These are phyloP conservation scores for Acrobasis repandana DNA, from an alignment of 2,888 invertebrate genomes.

Conservation along the genomic window DNA sequence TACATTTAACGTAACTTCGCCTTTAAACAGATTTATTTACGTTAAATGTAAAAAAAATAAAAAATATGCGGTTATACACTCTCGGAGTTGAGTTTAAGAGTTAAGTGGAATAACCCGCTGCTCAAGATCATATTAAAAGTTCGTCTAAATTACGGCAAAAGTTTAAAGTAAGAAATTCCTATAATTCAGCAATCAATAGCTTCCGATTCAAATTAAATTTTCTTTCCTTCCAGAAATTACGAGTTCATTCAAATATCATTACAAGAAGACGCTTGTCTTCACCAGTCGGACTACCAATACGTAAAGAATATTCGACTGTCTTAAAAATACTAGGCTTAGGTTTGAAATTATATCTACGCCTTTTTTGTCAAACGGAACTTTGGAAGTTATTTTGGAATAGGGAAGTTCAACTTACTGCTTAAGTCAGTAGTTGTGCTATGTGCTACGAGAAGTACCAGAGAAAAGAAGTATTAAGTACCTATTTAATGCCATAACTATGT, in stretches of 20 bases:
- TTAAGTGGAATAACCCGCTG: too few relatives aligned
- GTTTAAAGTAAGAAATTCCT: background rate
- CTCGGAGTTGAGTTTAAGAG: too few relatives aligned
- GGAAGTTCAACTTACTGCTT: too few relatives aligned
- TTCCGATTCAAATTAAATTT: constrained; percentile 10
- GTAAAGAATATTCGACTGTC: background rate
- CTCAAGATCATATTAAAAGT: constrained; percentile 7
- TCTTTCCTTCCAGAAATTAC: constrained; percentile 6
- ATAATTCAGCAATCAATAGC: constrained; percentile 12
- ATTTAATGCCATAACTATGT: too few relatives aligned
- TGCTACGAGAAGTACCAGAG: too few relatives aligned
- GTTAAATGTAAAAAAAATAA: too few relatives aligned
- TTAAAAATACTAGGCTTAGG: background rate
- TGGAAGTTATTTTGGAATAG: too few relatives aligned
- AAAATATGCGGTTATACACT: too few relatives aligned
- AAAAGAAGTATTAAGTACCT: too few relatives aligned
- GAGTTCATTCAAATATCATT: background rate
- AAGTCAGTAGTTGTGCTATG: too few relatives aligned
- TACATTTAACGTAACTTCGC: too few relatives aligned
- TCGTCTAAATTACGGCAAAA: background rate
- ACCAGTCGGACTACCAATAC: background rate
- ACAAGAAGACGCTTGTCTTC: background rate
- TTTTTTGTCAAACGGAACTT: background rate
- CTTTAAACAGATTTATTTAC: too few relatives aligned
- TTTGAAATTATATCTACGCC: background rate